These are phyloP conservation scores for Babylonia areolata DNA, from an alignment of 1,140 invertebrate species.

Conservation along the genomic window DNA sequence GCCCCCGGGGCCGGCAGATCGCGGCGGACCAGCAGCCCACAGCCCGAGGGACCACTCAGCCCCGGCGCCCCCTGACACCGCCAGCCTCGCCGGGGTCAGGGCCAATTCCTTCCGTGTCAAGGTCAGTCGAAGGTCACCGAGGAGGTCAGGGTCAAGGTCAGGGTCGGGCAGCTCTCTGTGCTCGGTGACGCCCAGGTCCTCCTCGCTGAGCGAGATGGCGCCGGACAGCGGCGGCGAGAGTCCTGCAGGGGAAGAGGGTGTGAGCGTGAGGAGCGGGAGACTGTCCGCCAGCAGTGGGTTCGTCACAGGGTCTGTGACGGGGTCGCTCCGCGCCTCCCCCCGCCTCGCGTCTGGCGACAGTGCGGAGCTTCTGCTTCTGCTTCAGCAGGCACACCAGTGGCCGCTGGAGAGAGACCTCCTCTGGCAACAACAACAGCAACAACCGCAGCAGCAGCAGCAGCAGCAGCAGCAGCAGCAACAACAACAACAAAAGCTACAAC, in stretches of 20 bases:
- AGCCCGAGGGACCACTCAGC: background rate
- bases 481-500: background rate
- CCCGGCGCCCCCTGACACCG: background rate
- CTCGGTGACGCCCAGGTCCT: background rate
- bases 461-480: background rate
- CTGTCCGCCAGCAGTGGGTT: background rate
- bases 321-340: no score
- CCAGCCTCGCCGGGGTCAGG: background rate
- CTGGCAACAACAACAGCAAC: background rate
- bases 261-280: background rate
- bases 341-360: no score
- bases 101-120: background rate
- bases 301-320: no score
- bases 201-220: background rate
- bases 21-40: background rate
- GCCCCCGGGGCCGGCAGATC: background rate
- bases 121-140: background rate
- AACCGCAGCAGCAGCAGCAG: background rate
- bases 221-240: background rate
- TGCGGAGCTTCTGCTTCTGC: no score
- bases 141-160: constrained; percentile 1
- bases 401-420: background rate
- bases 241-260: background rate
- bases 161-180: constrained; percentile 13
- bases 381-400: background rate